Base-by-base conservation (phyloP, 2,888 invertebrate species). In the Dolichomitus sp. region DNA sequence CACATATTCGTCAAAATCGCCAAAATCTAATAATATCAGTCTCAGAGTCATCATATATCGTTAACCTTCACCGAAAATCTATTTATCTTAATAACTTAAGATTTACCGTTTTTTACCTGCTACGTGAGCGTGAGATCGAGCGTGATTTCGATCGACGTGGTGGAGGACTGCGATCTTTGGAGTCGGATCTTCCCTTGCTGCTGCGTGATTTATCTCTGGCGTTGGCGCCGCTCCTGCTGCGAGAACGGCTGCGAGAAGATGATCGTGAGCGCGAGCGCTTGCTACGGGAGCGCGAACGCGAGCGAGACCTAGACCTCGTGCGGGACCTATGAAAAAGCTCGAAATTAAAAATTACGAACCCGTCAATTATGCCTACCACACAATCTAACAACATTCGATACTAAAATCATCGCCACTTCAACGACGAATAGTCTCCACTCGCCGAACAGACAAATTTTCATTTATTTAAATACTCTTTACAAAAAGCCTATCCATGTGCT, bases 211-310 rank as follows among this genome's bases (percentile, higher is more conserved):
- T 92, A 72, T 89, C 89, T 86, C 89, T 88, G 52, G 79, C 85
- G 50, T 86, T 78, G 87, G 66, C 85, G 14, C 80, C 84, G 74
- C 86, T 89, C 79, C 89, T 89, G 87, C 91, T 92, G 80, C 95
- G 95, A 19, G 96, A 96, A 77, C 96, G 95, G 80, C 96, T 96
- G 88, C 96, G 95, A 30, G 96, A 96, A 88, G 96, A 95, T 86
- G 96, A 96, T 27, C 96, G 95, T 87, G 95, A 94, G 70, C 94
- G 92, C 54, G 94, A 94, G 50, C 94, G 94, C 81, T 92, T 91
- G 80, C 94, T 94, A 57, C 94, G 93, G 33, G 94, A 94, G 14
- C 94, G 92, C 7, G 94, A 94, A 59, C 95, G 93, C 74, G 90
- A 89, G 73, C 87, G 85, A 48, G 91, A 90, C 78, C 90, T 88